Evolutionary conservation across 1,140 invertebrate genomes (phyloP).

Genomic region (Drosophila baimaii): DNA sequence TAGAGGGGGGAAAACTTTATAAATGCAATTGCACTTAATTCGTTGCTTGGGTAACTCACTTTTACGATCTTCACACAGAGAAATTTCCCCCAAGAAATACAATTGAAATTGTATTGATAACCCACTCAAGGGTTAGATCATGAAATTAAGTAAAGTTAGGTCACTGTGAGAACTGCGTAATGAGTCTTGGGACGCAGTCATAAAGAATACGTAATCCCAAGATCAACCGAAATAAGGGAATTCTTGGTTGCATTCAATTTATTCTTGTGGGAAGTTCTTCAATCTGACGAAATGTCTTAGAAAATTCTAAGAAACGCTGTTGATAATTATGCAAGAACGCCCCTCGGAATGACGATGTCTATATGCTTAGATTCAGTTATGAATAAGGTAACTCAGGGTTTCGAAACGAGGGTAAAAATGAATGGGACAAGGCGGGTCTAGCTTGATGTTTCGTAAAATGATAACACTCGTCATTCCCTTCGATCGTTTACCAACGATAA

Average conservation of each 20-base stretch:
- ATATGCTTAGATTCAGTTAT: conserved; percentile 9
- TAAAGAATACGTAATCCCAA: conserved; percentile 24
- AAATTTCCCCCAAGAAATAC: conserved; percentile 5
- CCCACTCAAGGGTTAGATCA: conserved; percentile 29
- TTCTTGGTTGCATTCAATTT: background rate
- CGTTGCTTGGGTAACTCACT: conserved; percentile 36
- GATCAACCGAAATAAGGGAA: conserved; percentile 10
- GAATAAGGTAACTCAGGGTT: conserved; percentile 8
- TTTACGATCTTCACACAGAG: conserved; percentile 40
- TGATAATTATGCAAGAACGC: conserved; percentile 22
- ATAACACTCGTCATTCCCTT: conserved; percentile 27
- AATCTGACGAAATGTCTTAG: conserved; percentile 20
- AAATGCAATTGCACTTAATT: conserved; percentile 52
- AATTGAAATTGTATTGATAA: conserved; percentile 45
- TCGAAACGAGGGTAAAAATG: conserved; percentile 4
- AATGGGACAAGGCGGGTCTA: conserved; percentile 4
- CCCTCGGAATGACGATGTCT: conserved; percentile 1
- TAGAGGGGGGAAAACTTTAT: conserved; percentile 19
- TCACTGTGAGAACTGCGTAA: conserved; percentile 40
- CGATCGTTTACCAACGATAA: conserved; percentile 39
- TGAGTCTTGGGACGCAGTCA: conserved; percentile 12
- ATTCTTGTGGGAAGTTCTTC: conserved; percentile 14
- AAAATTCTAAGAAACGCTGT: conserved; percentile 18
- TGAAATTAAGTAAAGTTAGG: conserved; percentile 33
- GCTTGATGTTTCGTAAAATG: conserved; percentile 24